Conservation (phyloP, 2,888 invertebrate genomes). For the Synergus itoensis region DNA sequence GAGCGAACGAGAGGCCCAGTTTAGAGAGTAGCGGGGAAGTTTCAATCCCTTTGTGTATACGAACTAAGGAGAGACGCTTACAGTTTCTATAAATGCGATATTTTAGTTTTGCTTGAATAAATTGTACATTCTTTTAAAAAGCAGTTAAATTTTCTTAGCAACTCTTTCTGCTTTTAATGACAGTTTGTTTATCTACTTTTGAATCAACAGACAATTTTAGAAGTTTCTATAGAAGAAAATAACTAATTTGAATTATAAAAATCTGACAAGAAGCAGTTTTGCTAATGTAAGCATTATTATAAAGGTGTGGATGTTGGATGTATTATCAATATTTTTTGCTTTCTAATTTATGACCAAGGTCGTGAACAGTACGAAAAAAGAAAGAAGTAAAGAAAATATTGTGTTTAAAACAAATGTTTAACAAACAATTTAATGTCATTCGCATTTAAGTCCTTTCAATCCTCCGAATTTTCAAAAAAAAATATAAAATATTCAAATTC, state of each 20-base stretch:
- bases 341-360: slow-evolving; percentile 33
- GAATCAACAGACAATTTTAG: background rate
- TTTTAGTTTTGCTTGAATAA: background rate
- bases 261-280: background rate
- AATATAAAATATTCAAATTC: background rate
- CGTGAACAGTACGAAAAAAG: background rate
- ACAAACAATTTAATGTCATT: background rate
- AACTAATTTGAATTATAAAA: background rate
- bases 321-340: slow-evolving; percentile 16
- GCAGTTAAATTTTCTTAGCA: too few relatives aligned
- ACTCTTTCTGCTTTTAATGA: too few relatives aligned
- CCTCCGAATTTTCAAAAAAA: background rate
- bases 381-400: background rate
- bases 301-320: background rate
- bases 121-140: too few relatives aligned
- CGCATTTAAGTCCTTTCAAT: background rate
- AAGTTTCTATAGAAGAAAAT: background rate
- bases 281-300: background rate
- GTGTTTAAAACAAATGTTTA: background rate
- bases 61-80: background rate
- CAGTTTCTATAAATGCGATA: background rate
- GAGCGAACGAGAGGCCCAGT: background rate
- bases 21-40: background rate
- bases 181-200: background rate
- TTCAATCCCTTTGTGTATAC: background rate